phyloP scores from a whole-genome alignment of 1,140 invertebrate species.

The Bombus superbus region DNA sequence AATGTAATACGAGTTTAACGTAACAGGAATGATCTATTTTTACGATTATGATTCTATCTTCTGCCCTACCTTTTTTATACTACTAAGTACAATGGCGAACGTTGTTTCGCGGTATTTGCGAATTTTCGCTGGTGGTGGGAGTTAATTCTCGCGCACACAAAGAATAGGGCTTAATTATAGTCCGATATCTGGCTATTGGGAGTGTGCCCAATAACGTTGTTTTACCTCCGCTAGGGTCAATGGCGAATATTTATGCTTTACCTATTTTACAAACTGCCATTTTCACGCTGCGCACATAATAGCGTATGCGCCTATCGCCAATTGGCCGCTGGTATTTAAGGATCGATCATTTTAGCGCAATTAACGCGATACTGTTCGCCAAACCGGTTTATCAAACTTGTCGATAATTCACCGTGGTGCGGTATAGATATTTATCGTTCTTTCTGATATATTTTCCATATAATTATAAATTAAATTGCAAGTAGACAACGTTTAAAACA shows the following conservation, averaged over 20 bases:
- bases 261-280: conserved; percentile 69
- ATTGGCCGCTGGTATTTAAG: conserved; percentile 32
- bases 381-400: background rate
- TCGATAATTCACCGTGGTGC: background rate
- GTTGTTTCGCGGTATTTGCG: background rate
- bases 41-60: background rate
- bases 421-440: background rate
- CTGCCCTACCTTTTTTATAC: background rate
- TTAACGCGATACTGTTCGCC: conserved; percentile 29
- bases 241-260: conserved; percentile 64
- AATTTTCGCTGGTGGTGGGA: conserved; percentile 45
- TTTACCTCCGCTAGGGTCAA: conserved; percentile 45
- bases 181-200: conserved; percentile 64
- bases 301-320: conserved; percentile 34
- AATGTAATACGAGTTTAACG: too few relatives aligned
- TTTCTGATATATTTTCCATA: background rate
- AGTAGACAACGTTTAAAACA: too few relatives aligned
- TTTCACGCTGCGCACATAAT: conserved; percentile 57
- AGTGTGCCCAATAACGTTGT: conserved; percentile 70
- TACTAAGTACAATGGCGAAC: background rate
- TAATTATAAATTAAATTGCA: background rate
- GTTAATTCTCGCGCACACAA: conserved; percentile 58
- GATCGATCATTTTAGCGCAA: conserved; percentile 38
- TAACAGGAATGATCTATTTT: background rate
- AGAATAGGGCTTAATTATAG: conserved; percentile 71